Evolutionary conservation across 2,797 vertebrate species (phyloP).

Genomic region (Gambelia wislizenii): DNA sequence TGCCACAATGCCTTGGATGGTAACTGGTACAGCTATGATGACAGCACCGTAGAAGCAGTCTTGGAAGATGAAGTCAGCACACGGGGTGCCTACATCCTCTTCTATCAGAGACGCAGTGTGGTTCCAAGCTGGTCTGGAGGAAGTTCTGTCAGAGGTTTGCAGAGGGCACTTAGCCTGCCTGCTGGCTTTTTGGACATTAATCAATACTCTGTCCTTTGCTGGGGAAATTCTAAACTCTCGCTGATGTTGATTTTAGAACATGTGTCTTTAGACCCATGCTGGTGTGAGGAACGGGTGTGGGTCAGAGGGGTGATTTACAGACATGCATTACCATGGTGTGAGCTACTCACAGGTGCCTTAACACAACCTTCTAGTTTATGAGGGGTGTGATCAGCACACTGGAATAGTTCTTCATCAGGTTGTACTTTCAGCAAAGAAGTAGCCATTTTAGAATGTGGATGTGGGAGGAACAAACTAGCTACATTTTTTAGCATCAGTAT

Average conservation of each 20-base stretch:
- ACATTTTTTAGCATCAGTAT: background rate
- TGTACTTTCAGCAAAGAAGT: background rate
- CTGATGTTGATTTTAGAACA: background rate
- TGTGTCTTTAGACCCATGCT: background rate
- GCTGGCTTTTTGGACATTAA: background rate
- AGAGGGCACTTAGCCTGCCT: background rate
- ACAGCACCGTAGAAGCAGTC: slow-evolving; percentile 90
- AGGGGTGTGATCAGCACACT: background rate
- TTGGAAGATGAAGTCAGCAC: slow-evolving; percentile 88
- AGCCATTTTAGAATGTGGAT: background rate
- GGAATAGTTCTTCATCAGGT: background rate
- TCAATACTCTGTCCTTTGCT: background rate
- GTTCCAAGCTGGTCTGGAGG: slow-evolving; percentile 89
- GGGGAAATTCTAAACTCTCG: background rate
- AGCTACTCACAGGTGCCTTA: background rate
- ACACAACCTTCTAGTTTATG: background rate
- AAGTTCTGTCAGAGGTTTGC: slow-evolving; percentile 87
- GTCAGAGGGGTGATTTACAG: background rate
- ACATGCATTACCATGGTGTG: background rate
- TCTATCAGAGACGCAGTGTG: slow-evolving; percentile 90
- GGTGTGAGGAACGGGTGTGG: background rate
- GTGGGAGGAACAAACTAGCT: background rate
- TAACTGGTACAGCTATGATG: slow-evolving; percentile 93
- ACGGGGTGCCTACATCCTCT: slow-evolving; percentile 93
- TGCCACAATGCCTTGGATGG: slow-evolving; percentile 92